Base-by-base conservation (phyloP, 2,888 invertebrate species). In the Drosophila ezoana region DNA sequence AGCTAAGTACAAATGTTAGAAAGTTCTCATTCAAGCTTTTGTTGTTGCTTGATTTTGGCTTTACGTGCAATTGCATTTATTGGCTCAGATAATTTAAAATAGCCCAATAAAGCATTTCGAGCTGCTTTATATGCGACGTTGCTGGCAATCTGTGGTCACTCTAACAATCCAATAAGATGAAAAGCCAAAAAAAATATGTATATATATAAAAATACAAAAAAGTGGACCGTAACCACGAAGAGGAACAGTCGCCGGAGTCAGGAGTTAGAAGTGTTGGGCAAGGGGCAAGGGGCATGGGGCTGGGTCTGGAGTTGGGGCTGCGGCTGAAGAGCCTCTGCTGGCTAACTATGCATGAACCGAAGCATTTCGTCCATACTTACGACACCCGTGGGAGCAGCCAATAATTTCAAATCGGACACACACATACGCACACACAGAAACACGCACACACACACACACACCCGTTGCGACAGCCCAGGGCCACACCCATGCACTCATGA, bases 301-400 rank as follows among this genome's bases (percentile, higher is more conserved):
- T 20, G 14, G 3, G 20, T 38, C 20, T 4, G 14, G 14, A 28
- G 40, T 13, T n/a, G 13, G 14, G 37, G 18, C 37, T 14, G 41
- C 20, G 11, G 35, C 16, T 40, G 45, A 37, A 62, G 49, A 54
- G 38, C 63, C 56, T 56, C 51, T 44, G 47, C 37, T 28, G 61
- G 52, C 75, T 63, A 82, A 85, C 86, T 85, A 89, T 89, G 88
- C 89, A 74, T 71, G 84, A 83, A 64, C 69, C 69, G 63, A 47
- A 75, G 69, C 67, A 64, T 78, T 79, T 52, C 73, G 76, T 79
- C 76, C 72, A 70, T 81, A 86, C 79, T 88, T 87, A 90, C 90
- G 90, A 86, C 90, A 89, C 91, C 84, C 90, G 66, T 77, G 90
- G 87, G 90, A 84, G 79, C 81, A 76, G 80, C 76, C 81, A 91